These are phyloP conservation scores for Anseranas semipalmata DNA, from an alignment of 2,113 vertebrate species.

Conservation along the genomic window DNA sequence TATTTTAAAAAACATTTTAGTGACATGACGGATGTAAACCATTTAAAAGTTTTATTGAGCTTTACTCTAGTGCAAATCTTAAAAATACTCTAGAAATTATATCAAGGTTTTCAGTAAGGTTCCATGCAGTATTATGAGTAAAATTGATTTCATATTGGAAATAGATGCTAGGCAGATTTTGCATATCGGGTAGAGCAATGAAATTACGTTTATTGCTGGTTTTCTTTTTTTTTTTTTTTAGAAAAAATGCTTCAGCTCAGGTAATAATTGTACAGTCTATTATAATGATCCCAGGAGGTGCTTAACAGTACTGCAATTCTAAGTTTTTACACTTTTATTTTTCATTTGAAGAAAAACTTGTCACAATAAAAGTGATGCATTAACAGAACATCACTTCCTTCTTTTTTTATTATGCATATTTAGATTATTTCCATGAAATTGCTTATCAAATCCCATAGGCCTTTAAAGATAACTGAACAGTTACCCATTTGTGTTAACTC, in stretches of 20 bases:
- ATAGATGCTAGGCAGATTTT: slow-evolving; percentile 53
- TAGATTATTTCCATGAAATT: slow-evolving; percentile 68
- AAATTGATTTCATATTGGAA: slow-evolving; percentile 64
- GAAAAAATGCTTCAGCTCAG: slow-evolving; percentile 40
- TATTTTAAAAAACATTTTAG: background rate
- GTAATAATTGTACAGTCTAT: slow-evolving; percentile 72
- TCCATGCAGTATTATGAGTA: slow-evolving; percentile 16
- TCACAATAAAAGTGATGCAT: slow-evolving; percentile 70
- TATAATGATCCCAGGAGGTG: slow-evolving; percentile 69
- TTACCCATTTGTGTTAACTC: slow-evolving; percentile 66
- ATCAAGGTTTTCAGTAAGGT: slow-evolving; percentile 54
- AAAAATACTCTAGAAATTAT: slow-evolving; percentile 63
- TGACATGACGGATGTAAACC: slow-evolving; percentile 29
- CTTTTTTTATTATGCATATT: slow-evolving; percentile 54
- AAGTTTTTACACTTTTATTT: slow-evolving; percentile 71
- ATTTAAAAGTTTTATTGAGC: slow-evolving; percentile 62
- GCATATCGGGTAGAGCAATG: slow-evolving; percentile 50
- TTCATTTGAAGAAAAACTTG: slow-evolving; percentile 71
- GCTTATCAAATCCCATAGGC: slow-evolving; percentile 63
- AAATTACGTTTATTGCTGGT: slow-evolving; percentile 63
- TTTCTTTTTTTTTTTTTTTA: background rate
- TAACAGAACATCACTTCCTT: slow-evolving; percentile 65
- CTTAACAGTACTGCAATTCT: slow-evolving; percentile 60
- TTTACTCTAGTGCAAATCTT: slow-evolving; percentile 51
- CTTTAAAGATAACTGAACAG: slow-evolving; percentile 60